Evolutionary conservation across 2,888 invertebrate genomes (phyloP).

Genomic region (Drosophila mettleri): DNA sequence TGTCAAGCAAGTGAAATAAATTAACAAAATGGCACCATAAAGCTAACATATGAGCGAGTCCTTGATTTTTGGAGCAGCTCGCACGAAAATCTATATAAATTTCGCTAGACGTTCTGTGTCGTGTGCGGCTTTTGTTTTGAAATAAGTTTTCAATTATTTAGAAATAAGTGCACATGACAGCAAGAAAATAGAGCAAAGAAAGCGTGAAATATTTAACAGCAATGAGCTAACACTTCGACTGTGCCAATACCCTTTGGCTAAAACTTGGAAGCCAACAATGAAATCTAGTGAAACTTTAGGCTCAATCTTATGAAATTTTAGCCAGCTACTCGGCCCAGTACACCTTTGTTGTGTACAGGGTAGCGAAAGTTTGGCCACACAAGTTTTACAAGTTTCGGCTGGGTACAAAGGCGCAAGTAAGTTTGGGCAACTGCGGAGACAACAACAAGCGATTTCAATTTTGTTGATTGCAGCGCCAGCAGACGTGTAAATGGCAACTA

Average conservation of each 20-base stretch:
- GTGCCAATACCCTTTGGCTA: constrained; percentile 34
- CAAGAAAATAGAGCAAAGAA: constrained; percentile 44
- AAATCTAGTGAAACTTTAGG: constrained; percentile 3
- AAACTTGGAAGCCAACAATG: background rate
- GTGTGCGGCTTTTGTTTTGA: constrained; percentile 44
- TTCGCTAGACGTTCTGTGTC: constrained; percentile 32
- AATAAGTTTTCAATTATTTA: constrained; percentile 76
- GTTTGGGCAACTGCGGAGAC: constrained; percentile 44
- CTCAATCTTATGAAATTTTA: constrained; percentile 4
- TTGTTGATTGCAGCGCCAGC: constrained; percentile 65
- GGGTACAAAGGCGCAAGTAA: constrained; percentile 40
- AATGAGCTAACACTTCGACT: constrained; percentile 19
- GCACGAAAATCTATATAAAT: constrained; percentile 31
- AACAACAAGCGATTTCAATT: constrained; percentile 68
- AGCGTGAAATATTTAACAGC: constrained; percentile 30
- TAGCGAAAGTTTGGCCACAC: constrained; percentile 14
- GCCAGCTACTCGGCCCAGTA: background rate
- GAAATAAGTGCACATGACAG: constrained; percentile 74
- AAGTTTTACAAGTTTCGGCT: constrained; percentile 35
- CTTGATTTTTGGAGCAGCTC: constrained; percentile 63
- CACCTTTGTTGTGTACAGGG: constrained; percentile 12
- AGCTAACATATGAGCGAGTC: constrained; percentile 73
- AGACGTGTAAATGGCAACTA: constrained; percentile 53
- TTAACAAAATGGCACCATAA: constrained; percentile 78
- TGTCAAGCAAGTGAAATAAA: constrained; percentile 79